Conservation (phyloP, 30 jellyfish, hydroid and myxozoan genomes). For the Catostylus mosaicus region DNA sequence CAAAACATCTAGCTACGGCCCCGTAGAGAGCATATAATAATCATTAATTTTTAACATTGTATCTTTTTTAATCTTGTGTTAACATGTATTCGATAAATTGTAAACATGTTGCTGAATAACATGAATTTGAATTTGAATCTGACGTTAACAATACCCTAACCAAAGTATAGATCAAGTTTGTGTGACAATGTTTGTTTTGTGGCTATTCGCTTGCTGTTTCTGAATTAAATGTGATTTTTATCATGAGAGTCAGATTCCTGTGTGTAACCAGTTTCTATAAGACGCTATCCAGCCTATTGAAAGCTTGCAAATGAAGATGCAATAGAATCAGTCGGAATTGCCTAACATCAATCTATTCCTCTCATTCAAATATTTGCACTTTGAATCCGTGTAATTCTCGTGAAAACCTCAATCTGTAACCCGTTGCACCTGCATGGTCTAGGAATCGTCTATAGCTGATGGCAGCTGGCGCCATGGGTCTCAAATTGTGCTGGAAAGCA, state of each 20-base stretch:
- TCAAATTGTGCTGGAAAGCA: too few species aligned
- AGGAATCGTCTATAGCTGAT: too few species aligned
- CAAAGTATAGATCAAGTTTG: background rate
- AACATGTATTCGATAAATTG: too few species aligned
- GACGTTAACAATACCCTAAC: background rate
- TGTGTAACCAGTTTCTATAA: background rate
- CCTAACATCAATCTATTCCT: constrained; percentile 2
- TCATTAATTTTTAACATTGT: too few species aligned
- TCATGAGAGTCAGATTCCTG: background rate
- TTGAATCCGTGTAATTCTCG: background rate
- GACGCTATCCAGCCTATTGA: background rate
- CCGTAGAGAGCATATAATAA: too few species aligned
- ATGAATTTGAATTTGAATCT: too few species aligned
- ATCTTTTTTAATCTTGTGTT: too few species aligned
- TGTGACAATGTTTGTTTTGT: background rate
- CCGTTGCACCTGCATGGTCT: constrained; percentile 26
- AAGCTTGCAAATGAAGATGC: background rate
- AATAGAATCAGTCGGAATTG: background rate
- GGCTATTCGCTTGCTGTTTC: background rate
- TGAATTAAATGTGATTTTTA: background rate
- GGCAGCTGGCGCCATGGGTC: too few species aligned
- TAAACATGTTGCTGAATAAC: too few species aligned
- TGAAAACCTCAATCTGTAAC: background rate
- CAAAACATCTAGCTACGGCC: too few species aligned
- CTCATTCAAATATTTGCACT: constrained; percentile 3